These are phyloP conservation scores for Fistularia tabacaria DNA, from an alignment of 2,797 vertebrate genomes.

Conservation along the genomic window DNA sequence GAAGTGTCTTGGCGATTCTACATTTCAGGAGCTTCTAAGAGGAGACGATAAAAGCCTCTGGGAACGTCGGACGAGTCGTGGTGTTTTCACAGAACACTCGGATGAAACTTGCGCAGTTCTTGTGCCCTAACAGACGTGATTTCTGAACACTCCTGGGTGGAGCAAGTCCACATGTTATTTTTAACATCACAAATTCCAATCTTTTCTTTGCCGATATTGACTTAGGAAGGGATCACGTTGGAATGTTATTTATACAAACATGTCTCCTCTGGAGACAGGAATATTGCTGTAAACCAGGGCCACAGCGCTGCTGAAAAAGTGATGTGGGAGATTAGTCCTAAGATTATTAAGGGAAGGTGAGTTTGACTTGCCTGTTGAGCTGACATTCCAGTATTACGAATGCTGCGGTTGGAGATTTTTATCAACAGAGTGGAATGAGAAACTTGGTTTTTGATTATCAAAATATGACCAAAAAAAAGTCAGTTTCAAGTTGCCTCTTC, in stretches of 20 bases:
- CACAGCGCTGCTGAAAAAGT: conserved; percentile 18
- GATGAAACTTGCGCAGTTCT: no score
- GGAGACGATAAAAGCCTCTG: background rate
- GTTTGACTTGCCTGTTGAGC: conserved; percentile 1
- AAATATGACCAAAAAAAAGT: conserved; percentile 2
- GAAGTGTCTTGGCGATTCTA: no score
- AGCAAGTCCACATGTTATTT: conserved; percentile 52
- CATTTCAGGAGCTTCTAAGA: no score
- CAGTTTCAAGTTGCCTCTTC: conserved; percentile 7
- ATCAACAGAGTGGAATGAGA: conserved; percentile 10
- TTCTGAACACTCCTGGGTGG: conserved; percentile 16
- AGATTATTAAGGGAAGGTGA: conserved; percentile 10
- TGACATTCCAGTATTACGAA: conserved; percentile 28
- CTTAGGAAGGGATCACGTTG: conserved; percentile 59
- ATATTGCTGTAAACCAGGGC: conserved; percentile 22
- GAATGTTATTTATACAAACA: conserved; percentile 70
- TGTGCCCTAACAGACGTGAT: conserved; percentile 23
- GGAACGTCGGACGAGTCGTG: background rate
- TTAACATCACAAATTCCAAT: conserved; percentile 42
- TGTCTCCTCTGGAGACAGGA: conserved; percentile 37
- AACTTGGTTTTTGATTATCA: conserved; percentile 8
- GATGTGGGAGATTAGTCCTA: conserved; percentile 24
- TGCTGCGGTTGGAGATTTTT: conserved; percentile 19
- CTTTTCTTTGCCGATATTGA: conserved; percentile 59
- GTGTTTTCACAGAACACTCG: background rate